These are phyloP conservation scores for Enteromius radiatus DNA, from an alignment of 2,797 vertebrate genomes.

Conservation along the genomic window DNA sequence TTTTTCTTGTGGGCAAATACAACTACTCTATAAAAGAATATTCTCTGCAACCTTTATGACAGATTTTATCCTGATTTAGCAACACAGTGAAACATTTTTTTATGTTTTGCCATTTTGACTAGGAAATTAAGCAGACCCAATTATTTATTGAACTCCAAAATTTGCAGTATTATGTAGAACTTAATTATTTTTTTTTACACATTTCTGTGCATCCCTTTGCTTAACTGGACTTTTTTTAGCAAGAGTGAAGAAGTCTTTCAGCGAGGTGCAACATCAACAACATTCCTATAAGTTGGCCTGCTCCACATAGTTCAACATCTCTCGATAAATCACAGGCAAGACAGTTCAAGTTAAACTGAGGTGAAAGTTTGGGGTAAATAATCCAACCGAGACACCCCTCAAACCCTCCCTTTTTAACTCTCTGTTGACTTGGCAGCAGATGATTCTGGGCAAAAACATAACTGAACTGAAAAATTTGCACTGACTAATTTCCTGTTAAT, in stretches of 20 bases:
- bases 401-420: constrained; percentile 42
- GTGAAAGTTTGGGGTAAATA: constrained; percentile 59
- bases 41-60: background rate
- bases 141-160: background rate
- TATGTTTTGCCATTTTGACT: background rate
- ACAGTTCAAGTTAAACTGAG: constrained; percentile 61
- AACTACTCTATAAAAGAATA: background rate
- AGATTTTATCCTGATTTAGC: background rate
- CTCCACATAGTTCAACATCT: constrained; percentile 50
- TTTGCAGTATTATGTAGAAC: background rate
- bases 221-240: constrained; percentile 26
- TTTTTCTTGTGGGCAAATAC: background rate
- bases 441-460: constrained; percentile 25
- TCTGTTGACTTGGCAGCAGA: constrained; percentile 28
- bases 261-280: constrained; percentile 57
- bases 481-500: constrained; percentile 13
- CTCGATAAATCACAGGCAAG: constrained; percentile 57
- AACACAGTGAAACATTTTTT: background rate
- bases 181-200: background rate
- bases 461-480: constrained; percentile 20
- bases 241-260: constrained; percentile 46
- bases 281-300: constrained; percentile 60
- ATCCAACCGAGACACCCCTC: constrained; percentile 47
- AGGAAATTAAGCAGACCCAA: background rate
- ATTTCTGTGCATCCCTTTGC: constrained; percentile 2